phyloP scores from a whole-genome alignment of 2,797 vertebrate species.

The Rhinatrema bivittatum region DNA sequence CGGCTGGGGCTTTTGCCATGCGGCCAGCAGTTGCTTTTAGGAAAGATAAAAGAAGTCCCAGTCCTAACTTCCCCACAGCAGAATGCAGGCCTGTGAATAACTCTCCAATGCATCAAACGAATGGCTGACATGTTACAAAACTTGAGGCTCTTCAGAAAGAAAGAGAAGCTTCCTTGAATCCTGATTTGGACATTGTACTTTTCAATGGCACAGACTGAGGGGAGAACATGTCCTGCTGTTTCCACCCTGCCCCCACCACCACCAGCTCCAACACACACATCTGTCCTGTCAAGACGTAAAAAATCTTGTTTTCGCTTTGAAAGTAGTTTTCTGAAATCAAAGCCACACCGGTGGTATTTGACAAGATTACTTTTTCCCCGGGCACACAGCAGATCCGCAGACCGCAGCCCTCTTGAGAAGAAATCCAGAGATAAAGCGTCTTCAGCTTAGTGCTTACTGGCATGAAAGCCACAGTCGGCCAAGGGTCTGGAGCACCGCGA shows the following conservation, averaged over 20 bases:
- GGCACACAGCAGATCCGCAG: slow-evolving; percentile 22
- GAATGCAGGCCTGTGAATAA: background rate
- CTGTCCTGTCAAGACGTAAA: slow-evolving; percentile 37
- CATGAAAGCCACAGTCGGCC: no score
- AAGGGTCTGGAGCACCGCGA: no score
- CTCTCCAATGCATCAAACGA: background rate
- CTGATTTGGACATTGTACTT: slow-evolving; percentile 19
- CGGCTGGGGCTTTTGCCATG: slow-evolving; percentile 1
- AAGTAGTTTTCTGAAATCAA: slow-evolving; percentile 46
- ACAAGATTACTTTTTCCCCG: slow-evolving; percentile 26
- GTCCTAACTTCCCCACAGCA: background rate
- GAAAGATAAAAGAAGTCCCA: background rate
- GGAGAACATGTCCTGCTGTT: no score
- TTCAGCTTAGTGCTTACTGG: no score
- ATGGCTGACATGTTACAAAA: background rate
- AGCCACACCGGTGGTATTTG: slow-evolving; percentile 34
- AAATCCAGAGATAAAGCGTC: no score
- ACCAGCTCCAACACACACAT: no score
- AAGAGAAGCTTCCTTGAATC: no score
- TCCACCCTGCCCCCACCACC: no score
- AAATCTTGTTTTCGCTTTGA: slow-evolving; percentile 43
- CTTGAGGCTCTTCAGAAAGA: no score
- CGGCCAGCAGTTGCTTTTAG: slow-evolving; percentile 8
- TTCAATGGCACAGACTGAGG: slow-evolving; percentile 33
- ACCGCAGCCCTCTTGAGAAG: no score